Base-by-base conservation (phyloP, 2,113 vertebrate genomes). In the Sigmodon hispidus region DNA sequence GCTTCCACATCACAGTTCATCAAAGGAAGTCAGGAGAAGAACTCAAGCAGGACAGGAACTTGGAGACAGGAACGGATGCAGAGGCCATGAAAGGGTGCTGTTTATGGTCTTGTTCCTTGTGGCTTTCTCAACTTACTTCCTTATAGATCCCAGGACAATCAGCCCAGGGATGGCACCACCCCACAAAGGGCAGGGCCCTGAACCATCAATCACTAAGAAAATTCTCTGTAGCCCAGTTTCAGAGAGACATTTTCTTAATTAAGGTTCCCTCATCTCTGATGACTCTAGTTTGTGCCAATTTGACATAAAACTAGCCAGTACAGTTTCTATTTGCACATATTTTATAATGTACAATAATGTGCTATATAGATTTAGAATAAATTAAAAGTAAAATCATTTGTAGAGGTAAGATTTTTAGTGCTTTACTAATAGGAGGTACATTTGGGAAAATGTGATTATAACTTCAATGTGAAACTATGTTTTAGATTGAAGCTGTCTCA, bases 381-480 rank as follows among this genome's bases (percentile, higher is more conserved):
- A 93, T 90, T 50, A 84, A 87, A 43, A 77, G 5, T 48, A 79
- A 95, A 29, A 70, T 61, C 48, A 91, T 89, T 89, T 75, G 24
- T 19, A 89, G 29, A 87, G 72, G 12, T 50, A 12, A 79, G 11
- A 21, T 81, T 94, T 96, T 76, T 93, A 95, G n/a, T 61, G 55
- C 55, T 90, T 96, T 87, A 87, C 26, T 88, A 5, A 83, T 65
- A 79, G 93, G 34, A 85, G 2, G 5, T 93, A 1, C 43, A 76
- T 72, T 70, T 93, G 77, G 40, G 40, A 69, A 93, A 97, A 73
- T 50, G 21, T 26, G 34, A 69, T 2, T 40, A 85, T 34, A 40
- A 57, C 43, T 91, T 86, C 24, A 94, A 91, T 45, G 12, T 73
- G 43, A 85, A 70, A 19, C 36, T 70, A 22, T 70, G 36, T 70